Base-by-base conservation (phyloP, 1,140 invertebrate genomes). In the Leptopilina clavipes region DNA sequence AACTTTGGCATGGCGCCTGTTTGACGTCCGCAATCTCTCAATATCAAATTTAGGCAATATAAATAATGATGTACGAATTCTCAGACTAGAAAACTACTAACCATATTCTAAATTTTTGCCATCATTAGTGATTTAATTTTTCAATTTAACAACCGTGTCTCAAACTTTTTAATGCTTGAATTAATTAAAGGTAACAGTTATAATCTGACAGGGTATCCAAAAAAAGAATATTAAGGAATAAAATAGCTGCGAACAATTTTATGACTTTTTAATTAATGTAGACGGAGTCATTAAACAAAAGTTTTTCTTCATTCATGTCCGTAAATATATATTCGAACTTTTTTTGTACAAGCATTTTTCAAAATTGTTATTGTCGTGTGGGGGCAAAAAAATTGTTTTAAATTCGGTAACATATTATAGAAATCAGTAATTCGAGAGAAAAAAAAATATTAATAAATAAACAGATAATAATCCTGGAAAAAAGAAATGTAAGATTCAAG, bases 41-140 rank as follows among this genome's bases (percentile, higher is more conserved):
- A 37, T 65, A 65, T 65, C 59, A 65, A 65, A 65, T 65, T 31
- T 65, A 65, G 59, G 59, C 25, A 65, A 65, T 65, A 65, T 31
- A 65, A 65, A 65, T 65, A 65, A 65, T 65, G 59, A 65, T 65
- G 22, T 65, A 65, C 59, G 59, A 65, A 65, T 65, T 65, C 59
- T 65, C 25, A 37, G 59, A 65, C 59, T 14, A 31, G 25, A 65
- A 31, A 31, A 65, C 59, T 65, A 65, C 59, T 8, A 65, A 65
- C 59, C 59, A 65, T n/a, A n/a, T 65, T 59, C 54, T 22, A 59
- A 7, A 59, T 59, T 65, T 65, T 65, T 17, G 22, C 22, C 59
- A 65, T 65, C 25, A 31, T 17, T 31, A 31, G 19, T 65, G 14
- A n/a, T 65, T 65, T 65, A 25, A 31, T 65, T 65, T 31, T n/a